Conservation (phyloP, 2,113 vertebrate species). For the Castor canadensis region DNA sequence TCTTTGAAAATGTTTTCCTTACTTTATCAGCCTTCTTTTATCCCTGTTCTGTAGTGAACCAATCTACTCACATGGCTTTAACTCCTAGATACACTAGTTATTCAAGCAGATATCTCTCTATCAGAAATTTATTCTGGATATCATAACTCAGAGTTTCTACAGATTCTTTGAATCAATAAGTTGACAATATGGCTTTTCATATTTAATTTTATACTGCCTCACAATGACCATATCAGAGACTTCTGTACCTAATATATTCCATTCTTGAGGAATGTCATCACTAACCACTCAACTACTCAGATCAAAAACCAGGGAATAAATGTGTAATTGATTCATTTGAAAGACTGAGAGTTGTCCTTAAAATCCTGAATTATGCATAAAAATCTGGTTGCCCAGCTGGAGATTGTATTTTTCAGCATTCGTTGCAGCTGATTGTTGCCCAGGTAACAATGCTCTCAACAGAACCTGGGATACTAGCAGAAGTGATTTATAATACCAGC, state of each 20-base stretch:
- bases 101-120: background rate
- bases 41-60: background rate
- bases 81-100: background rate
- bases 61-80: background rate
- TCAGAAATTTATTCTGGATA: background rate
- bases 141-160: background rate
- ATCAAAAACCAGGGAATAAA: background rate
- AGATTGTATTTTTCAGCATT: background rate
- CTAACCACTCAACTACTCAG: background rate
- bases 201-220: background rate
- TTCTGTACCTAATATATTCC: background rate
- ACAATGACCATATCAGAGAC: background rate
- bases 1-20: background rate
- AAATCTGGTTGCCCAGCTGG: background rate
- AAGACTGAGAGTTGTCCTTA: background rate
- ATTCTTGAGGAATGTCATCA: background rate
- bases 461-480: background rate
- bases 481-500: background rate
- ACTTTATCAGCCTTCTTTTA: background rate
- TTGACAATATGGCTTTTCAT: background rate
- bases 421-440: background rate
- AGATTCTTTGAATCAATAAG: background rate
- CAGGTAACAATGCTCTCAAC: background rate
- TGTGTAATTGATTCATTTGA: background rate
- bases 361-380: background rate